These are phyloP conservation scores for Berghia stephanieae DNA, from an alignment of 1,140 invertebrate species.

Conservation along the genomic window DNA sequence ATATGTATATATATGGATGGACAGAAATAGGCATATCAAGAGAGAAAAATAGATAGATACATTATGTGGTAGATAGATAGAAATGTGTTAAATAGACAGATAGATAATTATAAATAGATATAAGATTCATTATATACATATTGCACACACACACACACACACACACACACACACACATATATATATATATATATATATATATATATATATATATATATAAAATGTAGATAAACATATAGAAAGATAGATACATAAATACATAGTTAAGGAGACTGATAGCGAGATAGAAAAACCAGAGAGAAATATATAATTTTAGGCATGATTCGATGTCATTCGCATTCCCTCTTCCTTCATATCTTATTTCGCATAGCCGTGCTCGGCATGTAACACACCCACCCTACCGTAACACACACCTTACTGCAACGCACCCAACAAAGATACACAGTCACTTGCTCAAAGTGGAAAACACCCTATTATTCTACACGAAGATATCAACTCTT, in stretches of 20 bases:
- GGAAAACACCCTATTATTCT: no score
- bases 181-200: conserved; percentile 12
- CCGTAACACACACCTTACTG: no score
- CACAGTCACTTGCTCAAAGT: no score
- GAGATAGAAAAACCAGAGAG: neutral
- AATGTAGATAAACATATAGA: neutral
- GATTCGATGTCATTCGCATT: neutral
- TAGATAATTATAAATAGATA: neutral
- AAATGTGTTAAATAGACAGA: neutral
- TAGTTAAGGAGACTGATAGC: no score
- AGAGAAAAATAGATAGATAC: no score
- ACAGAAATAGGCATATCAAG: no score
- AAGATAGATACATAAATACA: no score
- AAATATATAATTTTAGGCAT: neutral
- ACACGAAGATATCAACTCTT: no score
- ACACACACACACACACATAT: conserved; percentile 6
- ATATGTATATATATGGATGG: no score
- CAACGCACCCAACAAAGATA: no score
- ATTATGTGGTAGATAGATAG: neutral
- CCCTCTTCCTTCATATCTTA: neutral
- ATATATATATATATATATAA: neutral
- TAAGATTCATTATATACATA: neutral
- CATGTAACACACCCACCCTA: neutral
- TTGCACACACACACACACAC: neutral
- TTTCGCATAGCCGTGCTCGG: neutral